These are phyloP conservation scores for Trissoscelio sp. DNA, from an alignment of 2,888 invertebrate genomes.

Conservation along the genomic window DNA sequence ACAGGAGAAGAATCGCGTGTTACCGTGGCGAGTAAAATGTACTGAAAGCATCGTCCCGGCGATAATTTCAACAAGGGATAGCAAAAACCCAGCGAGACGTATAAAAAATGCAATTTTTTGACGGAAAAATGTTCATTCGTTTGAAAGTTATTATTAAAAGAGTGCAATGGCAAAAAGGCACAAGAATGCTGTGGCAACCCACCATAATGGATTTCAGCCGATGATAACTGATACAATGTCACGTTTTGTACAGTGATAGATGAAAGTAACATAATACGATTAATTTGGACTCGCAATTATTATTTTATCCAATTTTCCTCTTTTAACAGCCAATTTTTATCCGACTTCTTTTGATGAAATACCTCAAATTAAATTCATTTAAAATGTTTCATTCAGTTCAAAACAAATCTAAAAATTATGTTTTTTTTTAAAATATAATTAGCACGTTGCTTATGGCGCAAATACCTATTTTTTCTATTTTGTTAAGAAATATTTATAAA, in stretches of 20 bases:
- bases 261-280: not conserved
- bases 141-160: conserved; percentile 9
- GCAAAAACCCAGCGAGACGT: conserved; percentile 16
- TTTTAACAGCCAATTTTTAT: not conserved
- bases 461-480: no score
- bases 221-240: not conserved
- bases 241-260: not conserved
- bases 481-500: no score
- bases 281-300: not conserved
- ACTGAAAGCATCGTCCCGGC: conserved; percentile 19
- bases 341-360: no score
- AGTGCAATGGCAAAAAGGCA: not conserved
- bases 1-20: conserved; percentile 22
- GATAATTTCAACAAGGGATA: conserved; percentile 11
- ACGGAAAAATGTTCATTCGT: not conserved
- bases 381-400: no score
- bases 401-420: no score
- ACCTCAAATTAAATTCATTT: no score
- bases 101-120: conserved; percentile 31
- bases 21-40: conserved; percentile 32
- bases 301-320: no score
- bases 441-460: no score
- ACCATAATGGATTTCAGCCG: not conserved
- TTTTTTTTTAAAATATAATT: no score
- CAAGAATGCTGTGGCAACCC: not conserved